Evolutionary conservation across 1,140 invertebrate genomes (phyloP).

Genomic region (Argopecten irradians): DNA sequence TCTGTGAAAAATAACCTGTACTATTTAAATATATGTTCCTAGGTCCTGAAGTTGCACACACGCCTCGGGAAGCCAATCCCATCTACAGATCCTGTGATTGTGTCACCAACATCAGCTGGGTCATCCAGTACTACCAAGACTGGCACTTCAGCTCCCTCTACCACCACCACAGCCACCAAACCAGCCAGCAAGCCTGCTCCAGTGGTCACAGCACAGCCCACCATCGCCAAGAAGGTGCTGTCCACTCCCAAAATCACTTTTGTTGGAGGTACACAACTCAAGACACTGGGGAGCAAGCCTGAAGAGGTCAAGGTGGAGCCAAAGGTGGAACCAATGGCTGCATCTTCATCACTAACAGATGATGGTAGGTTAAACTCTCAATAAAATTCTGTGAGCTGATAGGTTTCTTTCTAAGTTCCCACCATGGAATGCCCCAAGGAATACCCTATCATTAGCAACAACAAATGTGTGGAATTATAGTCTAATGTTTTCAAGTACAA

Average conservation of each 20-base stretch:
- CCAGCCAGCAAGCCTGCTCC: constrained; percentile 65
- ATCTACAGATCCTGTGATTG: constrained; percentile 90
- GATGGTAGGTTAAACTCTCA: constrained; percentile 47
- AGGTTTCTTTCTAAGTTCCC: too few species aligned
- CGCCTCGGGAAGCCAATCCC: constrained; percentile 98
- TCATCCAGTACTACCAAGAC: constrained; percentile 51
- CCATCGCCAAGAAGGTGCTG: constrained; percentile 79
- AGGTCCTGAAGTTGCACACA: constrained; percentile 95
- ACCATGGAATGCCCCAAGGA: too few species aligned
- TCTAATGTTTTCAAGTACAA: too few species aligned
- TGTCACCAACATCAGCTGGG: constrained; percentile 57
- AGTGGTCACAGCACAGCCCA: constrained; percentile 51
- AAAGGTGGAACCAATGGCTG: constrained; percentile 56
- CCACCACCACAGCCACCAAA: constrained; percentile 53
- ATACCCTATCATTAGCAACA: too few species aligned
- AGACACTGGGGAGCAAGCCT: constrained; percentile 69
- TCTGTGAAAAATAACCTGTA: background rate
- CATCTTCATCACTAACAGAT: constrained; percentile 36
- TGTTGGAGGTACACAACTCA: constrained; percentile 80
- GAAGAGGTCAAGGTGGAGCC: constrained; percentile 70
- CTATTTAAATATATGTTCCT: constrained; percentile 35
- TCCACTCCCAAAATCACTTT: constrained; percentile 93
- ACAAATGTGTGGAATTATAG: too few species aligned
- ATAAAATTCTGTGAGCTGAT: too few species aligned
- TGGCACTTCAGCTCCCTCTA: constrained; percentile 56